A percentile compares a stretch with the other conserved stretches of the same genome.
Evolutionary conservation across 2,113 vertebrate species (phyloP).

Genomic region (Embiotoca jacksoni): DNA sequence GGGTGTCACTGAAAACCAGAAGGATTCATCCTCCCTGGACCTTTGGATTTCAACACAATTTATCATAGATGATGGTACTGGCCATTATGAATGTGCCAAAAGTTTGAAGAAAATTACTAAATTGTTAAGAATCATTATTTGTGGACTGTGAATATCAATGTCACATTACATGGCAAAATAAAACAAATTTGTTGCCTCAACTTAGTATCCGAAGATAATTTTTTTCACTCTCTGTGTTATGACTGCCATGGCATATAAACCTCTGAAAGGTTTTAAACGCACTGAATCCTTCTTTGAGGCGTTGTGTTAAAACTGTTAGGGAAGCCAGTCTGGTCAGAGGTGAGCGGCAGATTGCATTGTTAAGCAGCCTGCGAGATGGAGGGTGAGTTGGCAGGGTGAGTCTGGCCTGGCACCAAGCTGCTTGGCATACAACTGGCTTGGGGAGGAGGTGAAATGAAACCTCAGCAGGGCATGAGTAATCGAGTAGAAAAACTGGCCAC

Average conservation of each 20-base stretch:
- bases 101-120: no score
- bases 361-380: constrained; percentile 59
- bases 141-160: no score
- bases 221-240: background rate
- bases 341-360: constrained; percentile 53
- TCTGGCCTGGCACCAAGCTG: constrained; percentile 32
- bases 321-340: constrained; percentile 30
- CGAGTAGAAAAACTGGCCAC: constrained; percentile 49
- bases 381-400: constrained; percentile 55
- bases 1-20: no score
- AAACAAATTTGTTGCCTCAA: no score
- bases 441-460: constrained; percentile 61
- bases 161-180: no score
- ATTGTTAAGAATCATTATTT: no score
- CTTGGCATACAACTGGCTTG: constrained; percentile 50
- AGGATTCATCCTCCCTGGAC: no score
- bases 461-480: constrained; percentile 56
- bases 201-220: no score
- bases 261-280: background rate
- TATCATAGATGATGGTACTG: no score
- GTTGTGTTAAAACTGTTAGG: constrained; percentile 23
- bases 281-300: background rate
- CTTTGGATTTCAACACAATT: no score
- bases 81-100: no score
- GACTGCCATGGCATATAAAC: background rate